Percentiles rank a stretch among this genome's conserved stretches.
Evolutionary conservation across 2,113 vertebrate species (phyloP).

Genomic region (Tachuris rubrigastra): DNA sequence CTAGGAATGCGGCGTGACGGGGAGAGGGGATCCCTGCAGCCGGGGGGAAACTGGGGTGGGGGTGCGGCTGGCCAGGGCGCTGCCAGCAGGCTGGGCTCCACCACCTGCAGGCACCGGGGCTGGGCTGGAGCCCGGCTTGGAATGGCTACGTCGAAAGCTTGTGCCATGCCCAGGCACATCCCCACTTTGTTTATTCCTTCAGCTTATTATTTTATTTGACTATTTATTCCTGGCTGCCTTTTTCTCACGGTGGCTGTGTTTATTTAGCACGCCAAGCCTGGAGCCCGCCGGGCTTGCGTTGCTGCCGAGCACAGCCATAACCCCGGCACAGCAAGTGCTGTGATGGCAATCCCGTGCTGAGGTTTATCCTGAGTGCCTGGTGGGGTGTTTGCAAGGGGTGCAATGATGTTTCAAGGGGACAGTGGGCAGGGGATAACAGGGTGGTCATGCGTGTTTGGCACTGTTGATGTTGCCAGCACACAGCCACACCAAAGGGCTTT

Average conservation of each 20-base stretch:
- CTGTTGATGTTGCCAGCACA: fast-evolving
- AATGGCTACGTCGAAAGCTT: not conserved
- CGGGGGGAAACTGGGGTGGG: not conserved
- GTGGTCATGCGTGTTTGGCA: fast-evolving
- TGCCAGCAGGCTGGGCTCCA: not conserved
- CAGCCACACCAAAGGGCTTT: not conserved
- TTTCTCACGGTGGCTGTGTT: constrained; percentile 57
- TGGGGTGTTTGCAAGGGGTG: not conserved
- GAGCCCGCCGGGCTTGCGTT: not conserved
- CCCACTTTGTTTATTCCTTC: constrained; percentile 45
- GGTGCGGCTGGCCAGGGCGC: fast-evolving
- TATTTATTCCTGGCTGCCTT: constrained; percentile 50
- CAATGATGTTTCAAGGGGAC: not conserved
- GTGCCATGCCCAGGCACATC: constrained; percentile 19
- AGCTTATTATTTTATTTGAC: constrained; percentile 43
- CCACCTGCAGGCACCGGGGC: not conserved
- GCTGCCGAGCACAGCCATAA: not conserved
- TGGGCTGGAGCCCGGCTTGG: not conserved
- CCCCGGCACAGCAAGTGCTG: fast-evolving
- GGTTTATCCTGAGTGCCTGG: not conserved
- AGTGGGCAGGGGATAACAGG: not conserved
- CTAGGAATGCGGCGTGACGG: not conserved
- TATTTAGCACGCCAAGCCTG: not conserved
- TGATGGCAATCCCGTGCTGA: fast-evolving
- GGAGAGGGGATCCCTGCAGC: constrained; percentile 38